Evolutionary conservation across 2,888 invertebrate species (phyloP).

Genomic region (Folsomia manolachei): DNA sequence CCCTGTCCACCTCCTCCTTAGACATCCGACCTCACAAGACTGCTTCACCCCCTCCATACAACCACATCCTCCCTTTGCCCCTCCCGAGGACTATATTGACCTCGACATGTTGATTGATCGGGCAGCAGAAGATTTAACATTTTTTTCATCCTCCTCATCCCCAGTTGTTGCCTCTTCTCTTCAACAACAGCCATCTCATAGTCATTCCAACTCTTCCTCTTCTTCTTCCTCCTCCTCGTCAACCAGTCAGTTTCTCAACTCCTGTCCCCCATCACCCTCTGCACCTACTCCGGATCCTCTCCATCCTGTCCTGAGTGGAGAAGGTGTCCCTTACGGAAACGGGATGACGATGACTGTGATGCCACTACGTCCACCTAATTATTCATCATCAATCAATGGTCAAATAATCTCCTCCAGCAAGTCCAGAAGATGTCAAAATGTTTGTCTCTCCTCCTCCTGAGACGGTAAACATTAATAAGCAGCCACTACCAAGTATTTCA

Average conservation of each 20-base stretch:
- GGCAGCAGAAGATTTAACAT: slow-evolving; percentile 54
- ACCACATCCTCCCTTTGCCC: neutral
- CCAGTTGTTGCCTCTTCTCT: slow-evolving; percentile 23
- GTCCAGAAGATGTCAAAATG: slow-evolving; percentile 51
- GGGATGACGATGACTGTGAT: neutral
- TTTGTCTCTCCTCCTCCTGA: neutral
- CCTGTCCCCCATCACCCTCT: too few relatives aligned
- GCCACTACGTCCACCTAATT: too few relatives aligned
- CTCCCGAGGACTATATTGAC: slow-evolving; percentile 54
- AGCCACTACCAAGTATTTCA: slow-evolving; percentile 20
- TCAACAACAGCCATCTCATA: slow-evolving; percentile 38
- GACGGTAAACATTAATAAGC: neutral
- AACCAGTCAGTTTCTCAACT: too few relatives aligned
- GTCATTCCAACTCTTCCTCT: slow-evolving; percentile 33
- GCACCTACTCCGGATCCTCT: too few relatives aligned
- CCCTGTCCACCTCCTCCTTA: neutral
- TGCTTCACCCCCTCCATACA: neutral
- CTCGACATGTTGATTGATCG: slow-evolving; percentile 55
- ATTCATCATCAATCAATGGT: slow-evolving; percentile 41
- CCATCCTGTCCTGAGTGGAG: too few relatives aligned
- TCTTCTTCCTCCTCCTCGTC: neutral
- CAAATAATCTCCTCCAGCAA: slow-evolving; percentile 56
- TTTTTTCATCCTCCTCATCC: slow-evolving; percentile 41
- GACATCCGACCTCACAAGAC: neutral
- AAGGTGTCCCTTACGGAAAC: slow-evolving; percentile 6